Evolutionary conservation across 2,113 vertebrate species (phyloP), one percentile per base, ranked within the genome.

Genomic region (Sander lucioperca): DNA sequence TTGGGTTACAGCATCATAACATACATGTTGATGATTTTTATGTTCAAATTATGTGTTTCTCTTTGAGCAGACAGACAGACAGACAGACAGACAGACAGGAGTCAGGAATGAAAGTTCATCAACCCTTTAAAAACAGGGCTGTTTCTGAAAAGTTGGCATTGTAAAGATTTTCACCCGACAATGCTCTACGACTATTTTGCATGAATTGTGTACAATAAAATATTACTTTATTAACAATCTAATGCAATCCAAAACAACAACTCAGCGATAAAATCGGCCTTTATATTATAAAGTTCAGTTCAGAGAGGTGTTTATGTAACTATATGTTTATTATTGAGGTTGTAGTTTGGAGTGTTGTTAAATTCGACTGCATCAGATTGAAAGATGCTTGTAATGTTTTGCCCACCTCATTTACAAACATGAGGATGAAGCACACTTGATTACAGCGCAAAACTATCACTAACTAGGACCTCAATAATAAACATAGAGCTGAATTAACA

Each of bases 131-230:
- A 45, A 15, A 62, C 51, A 13, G 7, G 45, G 19, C 45, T 27
- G 6, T n/a, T 6, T 23, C 6, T 51, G 12, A 48, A 54, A 54
- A 48, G 5, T 45, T 47, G 0, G 10, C 0, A 2, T 59, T 77
- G 4, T 23, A 18, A 16, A 79, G 16, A 79, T 81, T 87, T 67
- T 80, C 84, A 88, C 79, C 72, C 76, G 80, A 86, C 84, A 77
- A 69, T 56, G 69, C 53, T 68, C 39, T 27, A 43, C 13, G 33
- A 65, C 63, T 74, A 4, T 8, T 64, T 30, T 80, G 86, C 86
- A 87, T 89, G 86, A 48, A 70, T 43, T 51, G 10, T 16, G 53
- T 64, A 72, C 30, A 68, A 12, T 16, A 50, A 13, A 53, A 43
- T 8, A 3, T 7, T 25, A 3, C 16, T 74, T 50, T 19, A 47